These are phyloP conservation scores for Sarcophaga variegata DNA, from an alignment of 2,888 invertebrate genomes.

Conservation along the genomic window DNA sequence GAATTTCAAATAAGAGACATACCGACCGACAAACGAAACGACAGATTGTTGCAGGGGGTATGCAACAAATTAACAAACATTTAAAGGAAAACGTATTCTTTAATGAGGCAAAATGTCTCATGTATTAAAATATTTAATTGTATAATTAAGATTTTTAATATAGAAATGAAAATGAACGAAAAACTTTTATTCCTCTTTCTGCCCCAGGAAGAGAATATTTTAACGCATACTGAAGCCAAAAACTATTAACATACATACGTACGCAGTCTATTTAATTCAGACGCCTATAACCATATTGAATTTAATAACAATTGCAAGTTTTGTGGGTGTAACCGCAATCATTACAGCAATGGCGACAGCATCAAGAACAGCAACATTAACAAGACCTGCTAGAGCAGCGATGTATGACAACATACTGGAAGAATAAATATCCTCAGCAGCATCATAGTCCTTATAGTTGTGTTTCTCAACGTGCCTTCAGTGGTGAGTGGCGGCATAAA, in stretches of 20 bases:
- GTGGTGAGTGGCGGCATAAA: too few species aligned
- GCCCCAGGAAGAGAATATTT: too few species aligned
- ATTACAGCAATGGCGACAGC: constrained; percentile 24
- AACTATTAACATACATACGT: background rate
- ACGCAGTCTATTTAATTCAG: constrained; percentile 42
- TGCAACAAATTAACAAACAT: constrained; percentile 54
- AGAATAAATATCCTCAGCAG: too few species aligned
- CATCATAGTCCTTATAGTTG: too few species aligned
- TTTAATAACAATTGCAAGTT: constrained; percentile 46
- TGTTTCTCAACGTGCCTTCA: too few species aligned
- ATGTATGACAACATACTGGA: too few species aligned
- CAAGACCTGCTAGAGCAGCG: background rate
- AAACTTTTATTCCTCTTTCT: too few species aligned
- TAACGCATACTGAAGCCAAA: too few species aligned
- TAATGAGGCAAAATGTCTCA: constrained; percentile 47
- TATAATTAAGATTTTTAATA: constrained; percentile 57
- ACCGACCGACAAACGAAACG: constrained; percentile 12
- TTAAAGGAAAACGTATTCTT: constrained; percentile 37
- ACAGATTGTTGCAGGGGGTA: constrained; percentile 11
- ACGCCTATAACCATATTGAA: constrained; percentile 50
- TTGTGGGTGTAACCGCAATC: constrained; percentile 64
- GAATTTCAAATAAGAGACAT: constrained; percentile 37
- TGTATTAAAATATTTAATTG: constrained; percentile 53
- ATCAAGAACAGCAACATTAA: background rate
- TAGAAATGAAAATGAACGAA: constrained; percentile 26